These are phyloP conservation scores for Ichneumoninae sp. DNA, from an alignment of 2,888 invertebrate species.

Conservation along the genomic window DNA sequence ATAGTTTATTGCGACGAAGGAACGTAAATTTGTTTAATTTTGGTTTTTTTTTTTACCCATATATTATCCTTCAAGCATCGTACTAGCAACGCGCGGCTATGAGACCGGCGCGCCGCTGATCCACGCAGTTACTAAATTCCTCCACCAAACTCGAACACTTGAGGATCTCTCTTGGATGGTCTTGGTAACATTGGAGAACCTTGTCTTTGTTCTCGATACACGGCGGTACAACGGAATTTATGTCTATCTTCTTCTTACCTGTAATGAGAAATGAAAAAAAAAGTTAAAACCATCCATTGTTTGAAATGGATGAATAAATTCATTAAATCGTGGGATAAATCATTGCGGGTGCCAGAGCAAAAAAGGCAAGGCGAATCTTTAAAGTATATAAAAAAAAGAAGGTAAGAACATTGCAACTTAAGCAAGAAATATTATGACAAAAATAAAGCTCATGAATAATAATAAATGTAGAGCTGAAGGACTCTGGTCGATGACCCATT, in stretches of 20 bases:
- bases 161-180: slow-evolving; percentile 87
- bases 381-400: no score
- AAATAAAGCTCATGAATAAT: no score
- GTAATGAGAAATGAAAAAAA: slow-evolving; percentile 20
- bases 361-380: no score
- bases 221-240: slow-evolving; percentile 82
- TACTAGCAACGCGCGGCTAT: slow-evolving; percentile 81
- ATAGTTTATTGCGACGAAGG: slow-evolving; percentile 47
- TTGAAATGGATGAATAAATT: no score
- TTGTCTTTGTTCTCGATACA: slow-evolving; percentile 86
- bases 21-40: slow-evolving; percentile 40
- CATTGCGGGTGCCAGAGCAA: no score
- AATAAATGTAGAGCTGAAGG: no score
- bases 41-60: background rate
- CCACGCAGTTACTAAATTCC: slow-evolving; percentile 88
- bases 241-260: slow-evolving; percentile 68
- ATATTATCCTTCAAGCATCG: background rate
- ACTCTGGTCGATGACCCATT: no score
- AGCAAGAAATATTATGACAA: no score
- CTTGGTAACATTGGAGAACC: slow-evolving; percentile 87
- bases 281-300: no score
- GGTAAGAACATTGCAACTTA: no score
- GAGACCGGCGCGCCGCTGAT: slow-evolving; percentile 85
- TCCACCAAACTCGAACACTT: slow-evolving; percentile 87
- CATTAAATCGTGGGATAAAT: no score